Conservation (phyloP, 2,888 invertebrate species). For the Pyralis farinalis region DNA sequence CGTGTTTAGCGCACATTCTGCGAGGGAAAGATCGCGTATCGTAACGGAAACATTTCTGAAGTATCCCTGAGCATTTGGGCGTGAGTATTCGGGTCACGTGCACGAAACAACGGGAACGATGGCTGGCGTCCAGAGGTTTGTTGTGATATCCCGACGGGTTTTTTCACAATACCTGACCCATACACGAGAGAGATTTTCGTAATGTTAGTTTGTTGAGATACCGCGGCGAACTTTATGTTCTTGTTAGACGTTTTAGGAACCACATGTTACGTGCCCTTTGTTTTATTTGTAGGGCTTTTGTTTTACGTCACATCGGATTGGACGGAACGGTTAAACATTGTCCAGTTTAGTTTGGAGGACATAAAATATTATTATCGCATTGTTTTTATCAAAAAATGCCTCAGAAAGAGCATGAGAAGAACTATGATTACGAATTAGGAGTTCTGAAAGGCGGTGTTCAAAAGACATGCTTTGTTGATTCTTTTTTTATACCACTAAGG, state of each 20-base stretch:
- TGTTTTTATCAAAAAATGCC: too few species aligned
- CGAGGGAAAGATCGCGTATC: conserved; percentile 68
- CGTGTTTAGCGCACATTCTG: conserved; percentile 63
- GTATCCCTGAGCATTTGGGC: conserved; percentile 62
- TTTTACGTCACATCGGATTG: conserved; percentile 9
- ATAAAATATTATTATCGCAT: too few species aligned
- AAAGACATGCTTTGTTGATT: too few species aligned
- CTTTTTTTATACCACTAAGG: too few species aligned
- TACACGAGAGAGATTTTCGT: conserved; percentile 56
- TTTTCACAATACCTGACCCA: conserved; percentile 74
- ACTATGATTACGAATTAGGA: too few species aligned
- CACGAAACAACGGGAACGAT: conserved; percentile 64
- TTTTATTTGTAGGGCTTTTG: conserved; percentile 21
- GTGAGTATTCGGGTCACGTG: conserved; percentile 68
- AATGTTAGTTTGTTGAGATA: conserved; percentile 51
- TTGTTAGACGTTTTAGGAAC: conserved; percentile 45
- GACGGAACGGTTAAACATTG: not conserved
- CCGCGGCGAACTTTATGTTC: conserved; percentile 49
- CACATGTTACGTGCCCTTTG: conserved; percentile 39
- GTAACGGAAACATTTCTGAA: conserved; percentile 73
- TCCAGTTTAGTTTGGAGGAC: too few species aligned
- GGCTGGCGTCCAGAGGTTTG: conserved; percentile 70
- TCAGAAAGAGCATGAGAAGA: too few species aligned
- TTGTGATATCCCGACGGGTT: conserved; percentile 68
- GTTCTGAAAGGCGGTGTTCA: too few species aligned